Conservation (phyloP, 2,888 invertebrate species). For the Frankliniella intonsa region DNA sequence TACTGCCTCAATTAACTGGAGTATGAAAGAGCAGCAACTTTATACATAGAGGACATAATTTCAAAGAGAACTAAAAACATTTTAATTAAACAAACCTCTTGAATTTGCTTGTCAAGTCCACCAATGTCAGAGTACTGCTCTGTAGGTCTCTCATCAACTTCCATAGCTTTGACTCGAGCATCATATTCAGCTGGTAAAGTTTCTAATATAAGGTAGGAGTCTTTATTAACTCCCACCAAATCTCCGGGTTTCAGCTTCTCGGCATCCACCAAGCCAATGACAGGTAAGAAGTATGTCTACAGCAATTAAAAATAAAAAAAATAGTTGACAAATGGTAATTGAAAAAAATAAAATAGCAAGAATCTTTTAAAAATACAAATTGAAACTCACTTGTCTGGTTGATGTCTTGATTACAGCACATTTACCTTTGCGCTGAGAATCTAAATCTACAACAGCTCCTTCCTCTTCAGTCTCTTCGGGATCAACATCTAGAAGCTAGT, state of each 20-base stretch:
- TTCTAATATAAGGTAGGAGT: conserved; percentile 94
- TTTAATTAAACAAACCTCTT: conserved; percentile 49
- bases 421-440: conserved; percentile 97
- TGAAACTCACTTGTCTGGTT: conserved; percentile 61
- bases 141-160: conserved; percentile 96
- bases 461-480: conserved; percentile 96
- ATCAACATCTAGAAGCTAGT: conserved; percentile 85
- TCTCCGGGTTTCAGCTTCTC: conserved; percentile 96
- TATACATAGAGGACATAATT: not conserved
- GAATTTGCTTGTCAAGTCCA: conserved; percentile 97
- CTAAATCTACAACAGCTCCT: conserved; percentile 96
- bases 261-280: conserved; percentile 96
- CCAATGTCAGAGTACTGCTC: conserved; percentile 99
- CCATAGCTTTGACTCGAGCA: conserved; percentile 96
- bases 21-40: conserved; percentile 38
- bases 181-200: conserved; percentile 94
- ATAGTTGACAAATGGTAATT: not conserved
- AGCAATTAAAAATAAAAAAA: conserved; percentile 36
- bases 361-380: not conserved
- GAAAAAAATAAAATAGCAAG: not conserved
- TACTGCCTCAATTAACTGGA: conserved; percentile 90
- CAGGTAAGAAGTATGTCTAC: conserved; percentile 92
- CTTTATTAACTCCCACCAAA: conserved; percentile 85
- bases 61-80: not conserved
- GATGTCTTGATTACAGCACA: conserved; percentile 99